Evolutionary conservation across 2,113 vertebrate species (phyloP), one percentile per base, ranked within the genome.

Genomic region (Eptatretus burgeri): DNA sequence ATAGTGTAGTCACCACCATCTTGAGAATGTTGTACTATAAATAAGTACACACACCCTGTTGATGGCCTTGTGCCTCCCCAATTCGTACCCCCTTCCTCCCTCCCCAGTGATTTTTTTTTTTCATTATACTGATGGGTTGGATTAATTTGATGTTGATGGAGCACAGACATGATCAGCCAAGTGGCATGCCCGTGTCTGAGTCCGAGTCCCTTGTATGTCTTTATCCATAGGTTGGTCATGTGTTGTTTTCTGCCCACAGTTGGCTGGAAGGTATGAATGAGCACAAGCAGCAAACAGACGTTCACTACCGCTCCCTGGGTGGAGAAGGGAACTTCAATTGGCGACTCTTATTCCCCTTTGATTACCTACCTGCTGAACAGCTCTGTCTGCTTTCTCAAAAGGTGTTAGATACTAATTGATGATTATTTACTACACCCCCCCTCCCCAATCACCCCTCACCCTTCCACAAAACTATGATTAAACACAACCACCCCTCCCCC

Each of bases 251-350:
- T 66, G 14, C 16, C 17, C 41, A 27, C 17, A 79, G 77, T 66
- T 78, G 77, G 77, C 14, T 79, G 60, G 70, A 70, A 0, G 77
- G 75, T 13, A 67, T 74, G 27, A 74, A 77, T 64, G 68, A 74
- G 13, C 69, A 75, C 64, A 52, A 50, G 66, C 77, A 79, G 72
- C 69, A 62, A 66, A 79, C 77, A 0, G 77, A 79, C 1, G 49
- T 78, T 18, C 77, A 79, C 16, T 77, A 76, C 27, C 64, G 70
- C 49, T 78, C 72, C 1, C 9, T 75, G 63, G 68, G 62, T 0
- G 77, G 77, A 0, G 68, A 72, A 1, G 73, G 69, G 1, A 56
- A 2, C 69, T 79, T 79, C 69, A 77, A 79, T 66, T 79, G 77
- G 77, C 65, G 76, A 1, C 77, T 79, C n/a, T 13, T 75, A 66